phyloP scores from a whole-genome alignment of 2,888 invertebrate genomes.

The Eulithis prunata region DNA sequence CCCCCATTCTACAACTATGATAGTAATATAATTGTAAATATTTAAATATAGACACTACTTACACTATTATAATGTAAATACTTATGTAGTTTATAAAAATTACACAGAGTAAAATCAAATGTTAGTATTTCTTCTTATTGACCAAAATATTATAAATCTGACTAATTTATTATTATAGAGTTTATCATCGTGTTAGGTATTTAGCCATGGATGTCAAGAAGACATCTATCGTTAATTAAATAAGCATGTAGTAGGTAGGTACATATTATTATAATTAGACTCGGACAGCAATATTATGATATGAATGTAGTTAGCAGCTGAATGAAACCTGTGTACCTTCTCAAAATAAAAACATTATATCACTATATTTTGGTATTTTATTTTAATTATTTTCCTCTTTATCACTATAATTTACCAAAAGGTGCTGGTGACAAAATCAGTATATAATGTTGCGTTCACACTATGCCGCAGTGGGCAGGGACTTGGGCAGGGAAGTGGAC shows the following conservation, averaged over 20 bases:
- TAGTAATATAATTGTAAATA: constrained; percentile 14
- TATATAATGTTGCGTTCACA: no score
- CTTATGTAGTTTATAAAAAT: constrained; percentile 6
- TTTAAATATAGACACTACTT: background rate
- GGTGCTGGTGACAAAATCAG: no score
- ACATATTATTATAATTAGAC: constrained; percentile 2
- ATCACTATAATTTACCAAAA: background rate
- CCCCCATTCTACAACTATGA: background rate
- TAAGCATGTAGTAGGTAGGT: constrained; percentile 5
- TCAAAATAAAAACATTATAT: constrained; percentile 13
- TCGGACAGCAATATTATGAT: constrained; percentile 5
- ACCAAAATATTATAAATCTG: constrained; percentile 13
- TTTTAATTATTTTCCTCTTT: background rate
- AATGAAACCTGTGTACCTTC: constrained; percentile 4
- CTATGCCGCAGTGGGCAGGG: no score
- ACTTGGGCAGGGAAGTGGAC: no score
- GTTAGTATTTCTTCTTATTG: constrained; percentile 12
- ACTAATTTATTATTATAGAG: constrained; percentile 1
- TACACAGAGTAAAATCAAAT: constrained; percentile 10
- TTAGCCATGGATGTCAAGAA: background rate
- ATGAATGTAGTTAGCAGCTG: constrained; percentile 16
- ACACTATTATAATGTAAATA: constrained; percentile 12
- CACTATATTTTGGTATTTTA: constrained; percentile 5
- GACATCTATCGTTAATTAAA: background rate
- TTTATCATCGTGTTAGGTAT: background rate